Conservation (phyloP, 1,140 invertebrate species). For the Drosophila pandora region DNA sequence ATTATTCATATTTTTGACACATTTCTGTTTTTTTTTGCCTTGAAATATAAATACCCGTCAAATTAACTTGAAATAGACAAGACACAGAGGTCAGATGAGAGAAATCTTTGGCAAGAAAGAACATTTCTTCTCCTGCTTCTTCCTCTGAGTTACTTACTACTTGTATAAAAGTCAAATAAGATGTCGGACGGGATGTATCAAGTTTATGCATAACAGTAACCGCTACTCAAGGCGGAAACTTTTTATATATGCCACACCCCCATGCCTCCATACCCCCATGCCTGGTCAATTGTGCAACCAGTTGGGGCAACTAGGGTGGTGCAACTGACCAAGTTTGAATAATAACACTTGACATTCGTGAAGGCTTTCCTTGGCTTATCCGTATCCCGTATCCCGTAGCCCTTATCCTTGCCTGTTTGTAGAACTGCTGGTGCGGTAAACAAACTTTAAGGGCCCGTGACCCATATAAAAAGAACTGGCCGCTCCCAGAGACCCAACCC, state of each 20-base stretch:
- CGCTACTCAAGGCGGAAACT: constrained; percentile 42
- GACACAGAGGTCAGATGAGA: constrained; percentile 9
- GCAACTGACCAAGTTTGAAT: constrained; percentile 64
- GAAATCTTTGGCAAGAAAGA: constrained; percentile 1
- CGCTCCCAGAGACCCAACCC: constrained; percentile 37
- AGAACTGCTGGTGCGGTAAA: constrained; percentile 54
- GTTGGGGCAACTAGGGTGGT: constrained; percentile 8
- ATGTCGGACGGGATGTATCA: constrained; percentile 24
- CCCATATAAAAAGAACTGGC: constrained; percentile 48
- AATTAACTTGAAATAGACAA: constrained; percentile 34
- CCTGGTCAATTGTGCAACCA: constrained; percentile 40
- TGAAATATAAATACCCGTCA: constrained; percentile 18
- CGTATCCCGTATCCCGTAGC: background rate
- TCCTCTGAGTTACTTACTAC: constrained; percentile 30
- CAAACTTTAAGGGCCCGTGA: constrained; percentile 68
- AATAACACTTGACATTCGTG: constrained; percentile 40
- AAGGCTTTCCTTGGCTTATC: background rate
- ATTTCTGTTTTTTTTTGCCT: background rate
- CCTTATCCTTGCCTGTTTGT: background rate
- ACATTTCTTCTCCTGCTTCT: background rate
- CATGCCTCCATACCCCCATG: background rate
- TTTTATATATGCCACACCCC: constrained; percentile 14
- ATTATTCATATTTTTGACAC: background rate
- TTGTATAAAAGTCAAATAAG: constrained; percentile 55
- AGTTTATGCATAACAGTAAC: constrained; percentile 64